Conservation (phyloP, 2,888 invertebrate species). For the Abrostola tripartita region DNA sequence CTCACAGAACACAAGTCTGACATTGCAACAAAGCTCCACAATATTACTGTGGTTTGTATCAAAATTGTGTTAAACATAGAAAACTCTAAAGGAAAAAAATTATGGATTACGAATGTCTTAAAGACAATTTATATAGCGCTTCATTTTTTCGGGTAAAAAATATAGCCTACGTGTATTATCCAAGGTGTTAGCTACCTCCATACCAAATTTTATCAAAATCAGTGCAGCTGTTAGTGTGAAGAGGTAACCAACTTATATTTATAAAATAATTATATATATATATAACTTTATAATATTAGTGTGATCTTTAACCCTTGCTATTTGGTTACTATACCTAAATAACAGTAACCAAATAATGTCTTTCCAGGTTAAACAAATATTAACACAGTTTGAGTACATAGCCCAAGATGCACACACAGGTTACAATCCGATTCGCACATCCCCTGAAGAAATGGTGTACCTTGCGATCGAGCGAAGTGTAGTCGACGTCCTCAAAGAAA, state of each 20-base stretch:
- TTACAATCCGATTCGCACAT: conserved; percentile 53
- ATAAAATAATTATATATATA: too few relatives aligned
- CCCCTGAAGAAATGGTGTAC: conserved; percentile 76
- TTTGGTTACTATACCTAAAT: not conserved
- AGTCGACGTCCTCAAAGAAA: conserved; percentile 71
- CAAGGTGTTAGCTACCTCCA: too few relatives aligned
- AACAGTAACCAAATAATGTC: not conserved
- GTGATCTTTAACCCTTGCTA: not conserved
- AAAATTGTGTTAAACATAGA: not conserved
- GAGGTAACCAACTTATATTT: too few relatives aligned
- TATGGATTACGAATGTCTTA: too few relatives aligned
- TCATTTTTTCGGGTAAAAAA: too few relatives aligned
- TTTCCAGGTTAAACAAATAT: conserved; percentile 77
- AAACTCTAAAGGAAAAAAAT: not conserved
- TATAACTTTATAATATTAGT: too few relatives aligned
- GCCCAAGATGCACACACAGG: conserved; percentile 59
- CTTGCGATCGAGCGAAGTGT: conserved; percentile 74
- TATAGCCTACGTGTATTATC: too few relatives aligned
- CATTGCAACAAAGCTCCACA: conserved; percentile 68
- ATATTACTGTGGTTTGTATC: conserved; percentile 71
- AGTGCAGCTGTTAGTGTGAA: too few relatives aligned
- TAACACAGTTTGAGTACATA: conserved; percentile 78
- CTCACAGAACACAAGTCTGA: conserved; percentile 71
- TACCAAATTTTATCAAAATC: too few relatives aligned
- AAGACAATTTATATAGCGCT: too few relatives aligned